Conservation (phyloP, 2,113 vertebrate species). For the Scolopax mira region DNA sequence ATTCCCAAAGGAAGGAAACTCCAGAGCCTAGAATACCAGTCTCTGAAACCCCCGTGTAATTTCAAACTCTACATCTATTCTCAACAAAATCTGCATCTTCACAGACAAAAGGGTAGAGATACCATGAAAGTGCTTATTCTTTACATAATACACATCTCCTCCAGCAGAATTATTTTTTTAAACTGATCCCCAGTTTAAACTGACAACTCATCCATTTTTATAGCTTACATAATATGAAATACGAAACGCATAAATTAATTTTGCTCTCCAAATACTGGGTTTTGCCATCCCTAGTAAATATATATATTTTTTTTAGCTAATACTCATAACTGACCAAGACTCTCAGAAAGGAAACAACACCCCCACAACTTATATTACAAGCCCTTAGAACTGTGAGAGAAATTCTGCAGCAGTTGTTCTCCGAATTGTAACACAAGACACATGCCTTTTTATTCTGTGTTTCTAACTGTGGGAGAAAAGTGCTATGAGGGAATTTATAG, state of each 20-base stretch:
- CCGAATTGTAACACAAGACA: background rate
- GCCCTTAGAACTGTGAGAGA: background rate
- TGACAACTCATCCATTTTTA: background rate
- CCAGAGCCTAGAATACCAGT: background rate
- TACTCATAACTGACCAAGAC: background rate
- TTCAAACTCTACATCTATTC: background rate
- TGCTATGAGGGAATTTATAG: background rate
- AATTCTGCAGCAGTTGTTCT: background rate
- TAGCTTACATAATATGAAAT: background rate
- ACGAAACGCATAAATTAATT: background rate
- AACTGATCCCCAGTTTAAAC: background rate
- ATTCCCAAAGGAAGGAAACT: conserved; percentile 1
- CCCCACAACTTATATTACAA: background rate
- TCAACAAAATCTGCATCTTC: background rate
- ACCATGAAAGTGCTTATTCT: background rate
- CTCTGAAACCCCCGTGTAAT: background rate
- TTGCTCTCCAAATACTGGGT: background rate
- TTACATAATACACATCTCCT: background rate
- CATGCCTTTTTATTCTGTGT: background rate
- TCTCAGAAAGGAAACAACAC: background rate
- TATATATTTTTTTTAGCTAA: background rate
- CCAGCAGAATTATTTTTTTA: background rate
- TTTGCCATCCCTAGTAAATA: background rate
- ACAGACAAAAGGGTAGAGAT: background rate
- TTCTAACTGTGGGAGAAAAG: background rate